A percentile compares a stretch with the other conserved stretches of the same genome.
Conservation (phyloP, 2,797 vertebrate species). For the Microctenopoma steveboyesi region DNA sequence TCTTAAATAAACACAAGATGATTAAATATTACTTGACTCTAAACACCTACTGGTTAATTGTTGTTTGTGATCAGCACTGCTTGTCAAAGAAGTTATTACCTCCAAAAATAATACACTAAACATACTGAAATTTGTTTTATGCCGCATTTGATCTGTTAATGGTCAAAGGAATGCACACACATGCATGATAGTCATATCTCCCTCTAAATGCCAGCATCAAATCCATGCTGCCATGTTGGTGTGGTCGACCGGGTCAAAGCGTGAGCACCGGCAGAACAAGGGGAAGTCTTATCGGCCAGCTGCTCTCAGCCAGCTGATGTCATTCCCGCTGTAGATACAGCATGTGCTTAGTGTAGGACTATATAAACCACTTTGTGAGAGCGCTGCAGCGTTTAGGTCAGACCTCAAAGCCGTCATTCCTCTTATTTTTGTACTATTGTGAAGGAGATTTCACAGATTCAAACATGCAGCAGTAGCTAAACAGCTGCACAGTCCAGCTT, state of each 20-base stretch:
- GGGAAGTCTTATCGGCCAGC: conserved; percentile 37
- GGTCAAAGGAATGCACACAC: no score
- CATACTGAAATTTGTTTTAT: neutral
- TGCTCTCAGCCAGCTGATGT: conserved; percentile 19
- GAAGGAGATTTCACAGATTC: neutral
- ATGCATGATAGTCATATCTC: neutral
- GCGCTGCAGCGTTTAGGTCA: conserved; percentile 3
- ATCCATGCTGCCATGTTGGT: neutral
- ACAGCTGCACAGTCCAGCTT: neutral
- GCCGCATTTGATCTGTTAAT: neutral
- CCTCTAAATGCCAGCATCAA: neutral
- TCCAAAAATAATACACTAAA: neutral
- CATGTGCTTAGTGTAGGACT: neutral
- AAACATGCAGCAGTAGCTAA: neutral
- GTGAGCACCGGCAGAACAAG: conserved; percentile 28
- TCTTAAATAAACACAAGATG: neutral
- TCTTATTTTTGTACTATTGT: neutral
- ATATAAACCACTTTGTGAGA: neutral
- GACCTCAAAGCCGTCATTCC: neutral
- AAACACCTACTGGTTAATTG: neutral
- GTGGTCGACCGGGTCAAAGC: neutral
- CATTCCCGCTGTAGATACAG: conserved; percentile 7
- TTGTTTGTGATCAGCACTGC: neutral
- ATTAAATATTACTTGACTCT: neutral
- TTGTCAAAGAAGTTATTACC: neutral